Conservation (phyloP, 1,140 invertebrate genomes). For the Chironomus tepperi region DNA sequence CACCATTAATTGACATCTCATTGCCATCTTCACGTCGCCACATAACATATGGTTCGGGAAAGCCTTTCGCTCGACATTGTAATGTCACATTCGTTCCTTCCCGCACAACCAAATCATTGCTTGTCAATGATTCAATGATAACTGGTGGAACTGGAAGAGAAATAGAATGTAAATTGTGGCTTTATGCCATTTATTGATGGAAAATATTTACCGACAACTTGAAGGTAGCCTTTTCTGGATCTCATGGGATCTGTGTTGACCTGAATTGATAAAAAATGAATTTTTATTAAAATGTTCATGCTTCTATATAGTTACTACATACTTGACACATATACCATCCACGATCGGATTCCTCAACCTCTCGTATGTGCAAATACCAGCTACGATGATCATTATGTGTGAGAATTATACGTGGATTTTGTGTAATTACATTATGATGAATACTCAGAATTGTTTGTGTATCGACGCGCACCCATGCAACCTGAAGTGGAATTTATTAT, state of each 20-base stretch:
- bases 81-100: slow-evolving; percentile 82
- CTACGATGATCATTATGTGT: slow-evolving; percentile 81
- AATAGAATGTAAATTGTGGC: not conserved
- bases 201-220: slow-evolving; percentile 69
- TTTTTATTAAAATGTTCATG: not conserved
- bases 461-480: slow-evolving; percentile 85
- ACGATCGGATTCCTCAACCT: slow-evolving; percentile 69
- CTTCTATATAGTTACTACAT: slow-evolving; percentile 26
- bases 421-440: slow-evolving; percentile 79
- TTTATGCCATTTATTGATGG: slow-evolving; percentile 30
- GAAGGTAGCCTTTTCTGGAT: slow-evolving; percentile 71
- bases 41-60: slow-evolving; percentile 83
- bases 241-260: slow-evolving; percentile 81
- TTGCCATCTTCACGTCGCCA: slow-evolving; percentile 83
- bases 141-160: slow-evolving; percentile 63
- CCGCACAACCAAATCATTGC: slow-evolving; percentile 79
- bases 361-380: slow-evolving; percentile 78
- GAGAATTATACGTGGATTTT: slow-evolving; percentile 75
- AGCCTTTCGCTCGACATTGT: slow-evolving; percentile 77
- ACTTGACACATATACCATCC: slow-evolving; percentile 54
- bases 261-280: slow-evolving; percentile 38
- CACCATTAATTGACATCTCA: slow-evolving; percentile 76
- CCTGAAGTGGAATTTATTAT: slow-evolving; percentile 44
- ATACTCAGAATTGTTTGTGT: slow-evolving; percentile 87
- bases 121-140: slow-evolving; percentile 76